These are phyloP conservation scores for Macrostomum lignano DNA, from an alignment of 1,140 invertebrate species.

Conservation along the genomic window DNA sequence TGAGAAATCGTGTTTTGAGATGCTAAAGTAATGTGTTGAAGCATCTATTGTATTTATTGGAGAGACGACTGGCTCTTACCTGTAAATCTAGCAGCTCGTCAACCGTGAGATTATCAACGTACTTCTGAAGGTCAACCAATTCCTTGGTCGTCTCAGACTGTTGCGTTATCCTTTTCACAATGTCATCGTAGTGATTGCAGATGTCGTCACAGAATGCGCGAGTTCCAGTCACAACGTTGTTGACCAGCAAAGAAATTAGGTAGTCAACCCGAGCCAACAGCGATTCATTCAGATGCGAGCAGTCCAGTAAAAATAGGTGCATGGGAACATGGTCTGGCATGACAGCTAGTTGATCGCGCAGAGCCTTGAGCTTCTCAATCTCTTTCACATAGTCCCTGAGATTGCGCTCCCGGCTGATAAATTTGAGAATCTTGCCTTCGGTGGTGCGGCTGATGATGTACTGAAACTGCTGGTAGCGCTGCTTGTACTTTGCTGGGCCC, in stretches of 20 bases:
- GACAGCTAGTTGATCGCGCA: slow-evolving; percentile 44
- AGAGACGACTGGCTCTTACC: slow-evolving; percentile 26
- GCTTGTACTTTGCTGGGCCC: neutral
- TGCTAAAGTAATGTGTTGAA: slow-evolving; percentile 10
- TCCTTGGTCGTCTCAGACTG: slow-evolving; percentile 53
- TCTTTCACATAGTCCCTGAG: slow-evolving; percentile 26
- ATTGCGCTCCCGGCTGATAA: slow-evolving; percentile 31
- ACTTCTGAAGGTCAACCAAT: slow-evolving; percentile 51
- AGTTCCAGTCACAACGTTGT: slow-evolving; percentile 15
- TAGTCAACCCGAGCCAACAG: slow-evolving; percentile 14
- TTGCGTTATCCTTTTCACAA: slow-evolving; percentile 48
- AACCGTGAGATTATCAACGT: slow-evolving; percentile 34
- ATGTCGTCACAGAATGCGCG: slow-evolving; percentile 19
- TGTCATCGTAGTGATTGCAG: slow-evolving; percentile 41
- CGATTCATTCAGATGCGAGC: slow-evolving; percentile 20
- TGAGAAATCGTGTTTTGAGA: slow-evolving; percentile 33
- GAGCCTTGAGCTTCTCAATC: slow-evolving; percentile 37
- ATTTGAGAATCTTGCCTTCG: slow-evolving; percentile 34
- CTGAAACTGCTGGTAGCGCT: slow-evolving; percentile 32
- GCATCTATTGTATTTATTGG: too few relatives aligned
- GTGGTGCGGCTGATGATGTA: slow-evolving; percentile 41
- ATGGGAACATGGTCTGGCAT: slow-evolving; percentile 40
- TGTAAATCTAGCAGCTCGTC: slow-evolving; percentile 17
- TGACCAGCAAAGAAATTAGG: slow-evolving; percentile 14
- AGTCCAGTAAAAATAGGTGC: slow-evolving; percentile 40